Conservation (phyloP, 2,113 vertebrate species). For the Brachypteracias leptosomus region DNA sequence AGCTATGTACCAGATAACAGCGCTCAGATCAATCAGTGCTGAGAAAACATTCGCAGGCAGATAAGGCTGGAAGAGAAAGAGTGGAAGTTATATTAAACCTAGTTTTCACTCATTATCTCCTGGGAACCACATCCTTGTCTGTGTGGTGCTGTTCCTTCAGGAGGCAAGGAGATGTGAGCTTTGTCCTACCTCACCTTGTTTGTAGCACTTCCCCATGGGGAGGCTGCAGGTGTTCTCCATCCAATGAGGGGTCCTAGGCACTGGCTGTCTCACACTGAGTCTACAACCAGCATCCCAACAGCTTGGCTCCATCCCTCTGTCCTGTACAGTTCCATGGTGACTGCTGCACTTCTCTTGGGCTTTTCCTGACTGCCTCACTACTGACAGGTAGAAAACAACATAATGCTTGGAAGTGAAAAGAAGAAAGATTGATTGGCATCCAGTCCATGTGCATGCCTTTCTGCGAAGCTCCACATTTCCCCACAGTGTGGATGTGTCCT, state of each 20-base stretch:
- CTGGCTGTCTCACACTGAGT: fast-evolving
- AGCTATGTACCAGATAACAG: not conserved
- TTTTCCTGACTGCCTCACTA: not conserved
- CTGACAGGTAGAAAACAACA: not conserved
- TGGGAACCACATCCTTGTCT: fast-evolving
- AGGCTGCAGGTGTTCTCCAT: not conserved
- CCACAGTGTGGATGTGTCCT: not conserved
- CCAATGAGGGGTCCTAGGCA: fast-evolving
- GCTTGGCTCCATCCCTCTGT: not conserved
- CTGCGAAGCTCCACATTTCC: not conserved
- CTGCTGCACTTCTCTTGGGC: not conserved
- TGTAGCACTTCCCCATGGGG: fast-evolving
- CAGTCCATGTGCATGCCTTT: not conserved
- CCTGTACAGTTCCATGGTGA: not conserved
- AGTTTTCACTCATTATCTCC: not conserved
- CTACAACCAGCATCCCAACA: fast-evolving
- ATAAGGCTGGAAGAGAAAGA: not conserved
- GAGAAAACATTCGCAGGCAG: not conserved
- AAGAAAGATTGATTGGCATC: not conserved
- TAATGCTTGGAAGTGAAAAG: fast-evolving
- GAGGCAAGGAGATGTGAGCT: fast-evolving
- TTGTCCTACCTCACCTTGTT: fast-evolving
- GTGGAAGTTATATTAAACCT: not conserved
- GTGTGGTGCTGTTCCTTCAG: not conserved
- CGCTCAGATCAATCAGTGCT: fast-evolving